A percentile compares a stretch with the other conserved stretches of the same genome.
Evolutionary conservation across 2,113 vertebrate species (phyloP).

Genomic region (Syngnathus floridae): DNA sequence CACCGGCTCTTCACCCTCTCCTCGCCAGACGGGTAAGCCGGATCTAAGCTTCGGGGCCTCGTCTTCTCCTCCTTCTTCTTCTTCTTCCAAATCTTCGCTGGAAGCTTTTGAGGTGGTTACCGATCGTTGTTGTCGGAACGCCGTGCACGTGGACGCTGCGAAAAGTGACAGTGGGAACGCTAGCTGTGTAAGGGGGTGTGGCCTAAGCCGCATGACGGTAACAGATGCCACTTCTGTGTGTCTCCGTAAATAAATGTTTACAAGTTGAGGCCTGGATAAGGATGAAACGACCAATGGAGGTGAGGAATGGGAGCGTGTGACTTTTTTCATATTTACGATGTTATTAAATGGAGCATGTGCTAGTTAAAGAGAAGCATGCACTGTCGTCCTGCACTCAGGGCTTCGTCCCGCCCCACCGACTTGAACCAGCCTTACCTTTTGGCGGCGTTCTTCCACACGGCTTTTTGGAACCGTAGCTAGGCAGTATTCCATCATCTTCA

Average conservation of each 20-base stretch:
- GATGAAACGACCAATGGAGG: constrained; percentile 41
- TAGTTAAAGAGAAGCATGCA: constrained; percentile 59
- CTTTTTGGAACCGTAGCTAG: constrained; percentile 47
- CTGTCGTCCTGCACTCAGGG: constrained; percentile 61
- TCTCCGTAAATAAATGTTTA: constrained; percentile 60
- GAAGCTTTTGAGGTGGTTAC: constrained; percentile 35
- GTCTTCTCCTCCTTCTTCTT: constrained; percentile 33
- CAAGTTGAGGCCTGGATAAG: constrained; percentile 37
- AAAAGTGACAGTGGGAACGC: not conserved
- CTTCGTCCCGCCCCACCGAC: constrained; percentile 28
- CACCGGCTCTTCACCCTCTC: constrained; percentile 70
- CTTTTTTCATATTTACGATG: constrained; percentile 35
- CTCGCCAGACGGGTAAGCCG: constrained; percentile 76
- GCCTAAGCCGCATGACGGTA: not conserved
- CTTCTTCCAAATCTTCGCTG: constrained; percentile 38
- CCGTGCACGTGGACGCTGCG: constrained; percentile 1
- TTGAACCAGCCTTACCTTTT: constrained; percentile 56
- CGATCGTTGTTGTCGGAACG: constrained; percentile 10
- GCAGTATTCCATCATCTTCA: constrained; percentile 52
- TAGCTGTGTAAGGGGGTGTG: not conserved
- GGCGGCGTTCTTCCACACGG: constrained; percentile 30
- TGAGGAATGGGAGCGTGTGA: constrained; percentile 42
- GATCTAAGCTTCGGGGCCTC: constrained; percentile 39
- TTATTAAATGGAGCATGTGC: constrained; percentile 53
- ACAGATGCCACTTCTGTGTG: constrained; percentile 17